Percentiles rank a stretch among this genome's conserved stretches.
Conservation (phyloP, 2,113 vertebrate species). For the Caloenas nicobarica region DNA sequence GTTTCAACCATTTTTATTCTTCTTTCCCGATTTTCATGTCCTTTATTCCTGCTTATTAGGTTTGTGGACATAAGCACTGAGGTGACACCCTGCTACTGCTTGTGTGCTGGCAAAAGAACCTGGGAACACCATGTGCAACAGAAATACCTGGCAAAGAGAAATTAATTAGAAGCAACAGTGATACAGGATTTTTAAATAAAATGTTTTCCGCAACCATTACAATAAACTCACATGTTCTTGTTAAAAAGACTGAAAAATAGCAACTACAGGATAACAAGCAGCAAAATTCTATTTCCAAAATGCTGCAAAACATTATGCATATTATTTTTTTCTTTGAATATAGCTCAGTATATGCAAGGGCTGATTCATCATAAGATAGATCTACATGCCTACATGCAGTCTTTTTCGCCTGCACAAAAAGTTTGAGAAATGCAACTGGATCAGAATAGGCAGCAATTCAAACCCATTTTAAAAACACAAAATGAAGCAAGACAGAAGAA, state of each 20-base stretch:
- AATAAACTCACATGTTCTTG: not conserved
- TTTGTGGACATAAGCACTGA: not conserved
- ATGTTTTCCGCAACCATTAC: not conserved
- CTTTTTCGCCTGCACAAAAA: not conserved
- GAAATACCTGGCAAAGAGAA: not conserved
- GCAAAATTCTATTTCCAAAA: not conserved
- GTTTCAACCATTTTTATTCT: not conserved
- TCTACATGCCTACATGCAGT: not conserved
- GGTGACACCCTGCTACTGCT: not conserved
- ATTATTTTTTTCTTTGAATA: not conserved
- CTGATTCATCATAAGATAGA: not conserved
- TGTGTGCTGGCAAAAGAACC: not conserved
- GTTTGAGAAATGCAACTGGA: not conserved
- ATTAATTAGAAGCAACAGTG: not conserved
- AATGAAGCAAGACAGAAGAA: not conserved
- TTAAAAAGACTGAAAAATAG: not conserved
- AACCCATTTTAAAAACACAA: not conserved
- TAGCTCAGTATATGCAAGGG: not conserved
- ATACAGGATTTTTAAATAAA: not conserved
- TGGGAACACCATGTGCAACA: not conserved
- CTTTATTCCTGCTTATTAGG: not conserved
- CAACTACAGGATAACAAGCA: not conserved
- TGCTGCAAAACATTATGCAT: not conserved
- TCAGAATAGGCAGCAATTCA: not conserved
- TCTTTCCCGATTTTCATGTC: not conserved